phyloP scores from a whole-genome alignment of 2,797 vertebrate species.

The Hippoglossus hippoglossus region DNA sequence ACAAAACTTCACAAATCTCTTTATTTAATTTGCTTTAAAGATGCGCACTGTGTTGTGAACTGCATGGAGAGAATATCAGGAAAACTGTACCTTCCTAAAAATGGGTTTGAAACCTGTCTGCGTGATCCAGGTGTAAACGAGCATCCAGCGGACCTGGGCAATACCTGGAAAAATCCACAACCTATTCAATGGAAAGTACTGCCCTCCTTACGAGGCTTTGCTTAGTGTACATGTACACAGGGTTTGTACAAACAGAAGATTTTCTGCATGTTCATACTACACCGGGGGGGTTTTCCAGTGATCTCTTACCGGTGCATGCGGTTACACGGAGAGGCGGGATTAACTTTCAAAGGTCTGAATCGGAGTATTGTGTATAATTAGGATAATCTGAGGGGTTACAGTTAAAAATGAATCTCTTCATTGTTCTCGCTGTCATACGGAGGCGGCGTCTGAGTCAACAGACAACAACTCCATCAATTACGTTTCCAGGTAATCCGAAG shows the following conservation, averaged over 20 bases:
- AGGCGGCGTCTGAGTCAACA: slow-evolving; percentile 55
- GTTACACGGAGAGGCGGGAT: slow-evolving; percentile 50
- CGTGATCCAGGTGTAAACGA: background rate
- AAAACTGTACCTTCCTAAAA: background rate
- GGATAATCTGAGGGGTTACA: slow-evolving; percentile 66
- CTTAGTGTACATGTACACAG: background rate
- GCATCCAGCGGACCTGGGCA: background rate
- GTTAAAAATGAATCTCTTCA: slow-evolving; percentile 47
- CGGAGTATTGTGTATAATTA: slow-evolving; percentile 64
- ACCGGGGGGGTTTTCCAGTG: slow-evolving; percentile 66
- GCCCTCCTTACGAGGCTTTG: background rate
- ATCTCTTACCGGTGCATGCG: slow-evolving; percentile 48
- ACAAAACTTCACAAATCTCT: slow-evolving; percentile 30
- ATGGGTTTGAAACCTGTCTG: background rate
- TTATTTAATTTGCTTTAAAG: slow-evolving; percentile 33
- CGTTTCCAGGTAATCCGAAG: slow-evolving; percentile 41
- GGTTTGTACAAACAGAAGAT: slow-evolving; percentile 12
- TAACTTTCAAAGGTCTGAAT: slow-evolving; percentile 62
- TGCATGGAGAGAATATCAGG: background rate
- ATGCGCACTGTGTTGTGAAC: background rate
- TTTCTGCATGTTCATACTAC: slow-evolving; percentile 42
- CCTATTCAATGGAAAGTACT: background rate
- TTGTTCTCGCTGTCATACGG: slow-evolving; percentile 32
- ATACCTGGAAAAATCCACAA: background rate
- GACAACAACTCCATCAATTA: slow-evolving; percentile 21